Conservation (phyloP, 2,113 vertebrate genomes). For the Phylloscopus whistleri region DNA sequence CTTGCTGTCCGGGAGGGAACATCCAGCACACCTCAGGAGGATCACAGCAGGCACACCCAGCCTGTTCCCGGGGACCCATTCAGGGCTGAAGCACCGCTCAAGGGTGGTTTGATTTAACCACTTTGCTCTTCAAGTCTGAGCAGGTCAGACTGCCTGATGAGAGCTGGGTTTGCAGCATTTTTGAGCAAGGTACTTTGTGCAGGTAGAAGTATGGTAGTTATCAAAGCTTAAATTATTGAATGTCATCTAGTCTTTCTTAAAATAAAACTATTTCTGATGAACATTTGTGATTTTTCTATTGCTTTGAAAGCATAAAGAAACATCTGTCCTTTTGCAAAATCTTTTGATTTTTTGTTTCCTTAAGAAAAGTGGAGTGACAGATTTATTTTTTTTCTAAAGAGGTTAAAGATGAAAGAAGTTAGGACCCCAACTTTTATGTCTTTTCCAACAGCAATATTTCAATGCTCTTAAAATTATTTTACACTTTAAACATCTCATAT, state of each 20-base stretch:
- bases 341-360: neutral
- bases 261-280: neutral
- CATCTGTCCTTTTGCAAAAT: neutral
- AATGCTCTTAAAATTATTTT: neutral
- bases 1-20: neutral
- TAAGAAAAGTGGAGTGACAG: neutral
- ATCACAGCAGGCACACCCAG: fast-evolving
- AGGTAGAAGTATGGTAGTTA: neutral
- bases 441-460: neutral
- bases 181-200: neutral
- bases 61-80: neutral
- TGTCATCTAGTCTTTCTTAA: neutral
- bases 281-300: neutral
- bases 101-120: neutral
- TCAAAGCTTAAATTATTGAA: neutral
- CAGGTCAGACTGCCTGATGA: neutral
- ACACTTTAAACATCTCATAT: neutral
- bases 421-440: neutral
- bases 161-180: neutral
- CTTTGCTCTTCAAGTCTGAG: neutral
- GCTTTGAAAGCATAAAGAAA: neutral
- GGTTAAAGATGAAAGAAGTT: neutral
- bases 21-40: fast-evolving
- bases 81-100: neutral
- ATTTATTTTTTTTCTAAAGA: neutral